Evolutionary conservation across 2,888 invertebrate genomes (phyloP).

Genomic region (Luperina testacea): DNA sequence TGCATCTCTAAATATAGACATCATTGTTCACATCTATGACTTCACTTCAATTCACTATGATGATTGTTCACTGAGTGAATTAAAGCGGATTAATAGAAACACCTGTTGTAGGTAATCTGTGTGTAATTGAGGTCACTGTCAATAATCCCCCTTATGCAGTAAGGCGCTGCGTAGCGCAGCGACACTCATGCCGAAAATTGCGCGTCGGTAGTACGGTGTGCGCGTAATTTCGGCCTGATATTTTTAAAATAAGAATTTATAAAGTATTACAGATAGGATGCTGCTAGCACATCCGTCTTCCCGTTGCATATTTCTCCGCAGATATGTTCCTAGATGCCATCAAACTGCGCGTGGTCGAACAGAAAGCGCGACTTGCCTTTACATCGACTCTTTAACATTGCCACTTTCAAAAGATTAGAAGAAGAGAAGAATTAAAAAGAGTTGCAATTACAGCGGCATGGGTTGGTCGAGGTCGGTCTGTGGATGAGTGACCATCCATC

Average conservation of each 20-base stretch:
- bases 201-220: neutral
- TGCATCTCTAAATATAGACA: constrained; percentile 12
- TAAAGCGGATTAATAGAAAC: constrained; percentile 24
- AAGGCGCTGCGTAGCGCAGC: neutral
- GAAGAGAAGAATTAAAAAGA: neutral
- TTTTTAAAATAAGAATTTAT: neutral
- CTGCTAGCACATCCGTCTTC: neutral
- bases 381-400: neutral
- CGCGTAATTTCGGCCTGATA: neutral
- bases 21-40: neutral
- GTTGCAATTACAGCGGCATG: neutral
- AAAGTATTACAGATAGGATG: neutral
- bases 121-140: constrained; percentile 30
- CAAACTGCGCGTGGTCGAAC: neutral
- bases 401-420: neutral
- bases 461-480: neutral
- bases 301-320: neutral
- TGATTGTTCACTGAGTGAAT: neutral
- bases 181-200: neutral
- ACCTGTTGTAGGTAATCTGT: constrained; percentile 32
- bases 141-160: neutral
- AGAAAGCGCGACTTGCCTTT: neutral
- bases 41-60: neutral
- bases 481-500: neutral
- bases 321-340: neutral